Evolutionary conservation across 92 coral and sea anemone genomes (phyloP).

Genomic region (Porites rus): DNA sequence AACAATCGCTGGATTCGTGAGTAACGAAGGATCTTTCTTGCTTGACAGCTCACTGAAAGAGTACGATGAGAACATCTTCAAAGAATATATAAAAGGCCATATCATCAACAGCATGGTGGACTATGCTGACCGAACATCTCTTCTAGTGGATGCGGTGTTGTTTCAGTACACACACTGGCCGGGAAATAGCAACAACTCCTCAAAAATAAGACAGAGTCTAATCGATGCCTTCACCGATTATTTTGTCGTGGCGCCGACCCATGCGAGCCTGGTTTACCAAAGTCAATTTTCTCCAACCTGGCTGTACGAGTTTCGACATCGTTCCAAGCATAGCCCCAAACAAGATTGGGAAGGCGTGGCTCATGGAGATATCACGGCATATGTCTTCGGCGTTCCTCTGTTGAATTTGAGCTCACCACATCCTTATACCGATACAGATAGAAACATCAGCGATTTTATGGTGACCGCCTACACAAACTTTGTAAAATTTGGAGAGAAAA

Average conservation of each 20-base stretch:
- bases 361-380: conserved; percentile 74
- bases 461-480: conserved; percentile 72
- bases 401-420: conserved; percentile 27
- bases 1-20: conserved; percentile 72
- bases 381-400: conserved; percentile 73
- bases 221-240: conserved; percentile 64
- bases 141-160: conserved; percentile 65
- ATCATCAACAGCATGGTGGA: conserved; percentile 9
- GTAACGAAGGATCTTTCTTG: conserved; percentile 74
- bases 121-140: not conserved
- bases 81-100: conserved; percentile 13
- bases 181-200: conserved; percentile 20
- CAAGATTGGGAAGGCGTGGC: conserved; percentile 75
- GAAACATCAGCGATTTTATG: conserved; percentile 70
- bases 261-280: conserved; percentile 55
- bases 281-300: conserved; percentile 55
- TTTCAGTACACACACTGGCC: conserved; percentile 78
- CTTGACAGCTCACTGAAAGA: conserved; percentile 4
- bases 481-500: conserved; percentile 64
- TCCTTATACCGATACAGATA: conserved; percentile 49
- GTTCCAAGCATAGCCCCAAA: conserved; percentile 43
- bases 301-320: conserved; percentile 77
- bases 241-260: conserved; percentile 69
- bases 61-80: conserved; percentile 24
- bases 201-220: conserved; percentile 56